Conservation (phyloP, 2,888 invertebrate genomes). For the Petrophora chlorosata region DNA sequence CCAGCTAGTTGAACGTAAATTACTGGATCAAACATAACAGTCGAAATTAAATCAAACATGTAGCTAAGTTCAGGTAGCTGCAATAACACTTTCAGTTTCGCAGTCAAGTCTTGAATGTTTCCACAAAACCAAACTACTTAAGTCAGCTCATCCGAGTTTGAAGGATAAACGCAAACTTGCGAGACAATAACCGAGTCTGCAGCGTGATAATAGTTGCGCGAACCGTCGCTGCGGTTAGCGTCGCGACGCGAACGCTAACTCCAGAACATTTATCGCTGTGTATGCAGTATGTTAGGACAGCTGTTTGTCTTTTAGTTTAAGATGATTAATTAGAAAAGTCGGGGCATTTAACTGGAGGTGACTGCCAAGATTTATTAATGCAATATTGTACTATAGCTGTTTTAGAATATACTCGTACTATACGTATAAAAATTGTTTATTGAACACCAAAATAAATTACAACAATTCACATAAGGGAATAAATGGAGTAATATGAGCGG, state of each 20-base stretch:
- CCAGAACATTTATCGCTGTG: conserved; percentile 5
- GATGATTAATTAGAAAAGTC: conserved; percentile 9
- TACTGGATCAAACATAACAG: no score
- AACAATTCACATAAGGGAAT: no score
- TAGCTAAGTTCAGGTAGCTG: conserved; percentile 1
- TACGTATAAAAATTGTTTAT: no score
- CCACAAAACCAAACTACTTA: conserved; percentile 21
- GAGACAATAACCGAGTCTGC: conserved; percentile 14
- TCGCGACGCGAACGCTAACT: background rate
- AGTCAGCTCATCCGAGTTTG: conserved; percentile 19
- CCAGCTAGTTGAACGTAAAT: no score
- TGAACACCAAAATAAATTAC: no score
- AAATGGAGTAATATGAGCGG: no score
- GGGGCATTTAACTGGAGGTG: background rate
- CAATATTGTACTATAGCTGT: no score
- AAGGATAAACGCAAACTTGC: conserved; percentile 19
- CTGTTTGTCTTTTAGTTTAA: conserved; percentile 16
- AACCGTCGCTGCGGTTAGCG: background rate
- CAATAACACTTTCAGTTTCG: conserved; percentile 13
- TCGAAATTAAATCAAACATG: no score
- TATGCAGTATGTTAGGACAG: conserved; percentile 4
- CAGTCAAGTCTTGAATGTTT: conserved; percentile 18
- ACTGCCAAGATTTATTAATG: no score
- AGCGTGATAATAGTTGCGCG: conserved; percentile 11
- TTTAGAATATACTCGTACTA: no score